A percentile compares a stretch with the other conserved stretches of the same genome.
phyloP scores from a whole-genome alignment of 2,888 invertebrate species.

The Diplazon laetatorius region DNA sequence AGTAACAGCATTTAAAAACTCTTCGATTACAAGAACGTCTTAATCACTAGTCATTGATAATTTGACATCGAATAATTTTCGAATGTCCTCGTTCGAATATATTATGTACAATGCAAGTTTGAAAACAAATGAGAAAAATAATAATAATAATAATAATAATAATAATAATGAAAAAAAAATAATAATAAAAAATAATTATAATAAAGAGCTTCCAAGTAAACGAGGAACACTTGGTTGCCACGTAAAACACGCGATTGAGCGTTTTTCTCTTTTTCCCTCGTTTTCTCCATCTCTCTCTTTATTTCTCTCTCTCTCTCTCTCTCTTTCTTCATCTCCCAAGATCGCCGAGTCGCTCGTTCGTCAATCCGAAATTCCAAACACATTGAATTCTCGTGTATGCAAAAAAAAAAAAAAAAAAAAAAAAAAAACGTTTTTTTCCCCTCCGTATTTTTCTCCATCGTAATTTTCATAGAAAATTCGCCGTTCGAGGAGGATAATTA shows the following conservation, averaged over 20 bases:
- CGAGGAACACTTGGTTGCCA: slow-evolving; percentile 48
- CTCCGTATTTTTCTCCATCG: slow-evolving; percentile 67
- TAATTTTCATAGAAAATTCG: slow-evolving; percentile 78
- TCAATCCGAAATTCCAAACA: slow-evolving; percentile 50
- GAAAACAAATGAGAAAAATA: slow-evolving; percentile 45
- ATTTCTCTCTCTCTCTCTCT: too few species aligned
- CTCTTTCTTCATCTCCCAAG: neutral
- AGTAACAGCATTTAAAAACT: slow-evolving; percentile 64
- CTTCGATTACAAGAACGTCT: slow-evolving; percentile 66
- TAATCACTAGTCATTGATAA: slow-evolving; percentile 64
- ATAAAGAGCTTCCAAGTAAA: slow-evolving; percentile 23
- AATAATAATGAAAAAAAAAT: slow-evolving; percentile 14
- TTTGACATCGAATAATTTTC: slow-evolving; percentile 63
- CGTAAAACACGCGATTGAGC: slow-evolving; percentile 22
- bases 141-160: neutral
- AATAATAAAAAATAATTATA: neutral
- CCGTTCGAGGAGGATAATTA: slow-evolving; percentile 69
- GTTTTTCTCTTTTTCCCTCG: slow-evolving; percentile 13
- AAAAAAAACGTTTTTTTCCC: too few species aligned
- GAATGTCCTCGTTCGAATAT: slow-evolving; percentile 58
- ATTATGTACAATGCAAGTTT: slow-evolving; percentile 61
- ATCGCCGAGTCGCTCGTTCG: slow-evolving; percentile 57
- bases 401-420: too few species aligned
- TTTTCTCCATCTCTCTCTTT: neutral
- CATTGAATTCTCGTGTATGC: slow-evolving; percentile 25